Conservation (phyloP, 2,797 vertebrate species). For the Amazona ochrocephala region DNA sequence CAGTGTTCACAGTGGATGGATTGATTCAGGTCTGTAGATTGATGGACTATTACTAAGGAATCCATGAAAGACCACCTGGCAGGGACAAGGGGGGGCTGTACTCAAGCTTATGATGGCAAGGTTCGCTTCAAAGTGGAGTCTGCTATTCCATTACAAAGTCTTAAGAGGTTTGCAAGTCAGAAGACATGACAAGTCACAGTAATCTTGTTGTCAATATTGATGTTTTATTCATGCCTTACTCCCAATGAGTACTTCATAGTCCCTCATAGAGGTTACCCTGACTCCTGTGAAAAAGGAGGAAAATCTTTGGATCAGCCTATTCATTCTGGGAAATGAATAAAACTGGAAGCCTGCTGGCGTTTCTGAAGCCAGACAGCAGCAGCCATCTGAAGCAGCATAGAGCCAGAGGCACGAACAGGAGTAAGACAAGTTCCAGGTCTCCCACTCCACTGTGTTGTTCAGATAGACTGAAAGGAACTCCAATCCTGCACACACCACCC, state of each 20-base stretch:
- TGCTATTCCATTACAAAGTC: not conserved
- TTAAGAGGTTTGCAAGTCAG: conserved; percentile 28
- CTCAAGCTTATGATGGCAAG: not conserved
- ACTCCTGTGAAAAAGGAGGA: conserved; percentile 18
- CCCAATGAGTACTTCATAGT: not conserved
- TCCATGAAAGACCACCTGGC: not conserved
- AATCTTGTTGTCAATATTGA: conserved; percentile 44
- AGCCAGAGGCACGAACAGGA: not conserved
- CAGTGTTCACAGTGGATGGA: not conserved
- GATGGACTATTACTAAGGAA: not conserved
- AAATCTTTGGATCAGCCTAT: conserved; percentile 34
- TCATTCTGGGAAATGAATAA: conserved; percentile 8
- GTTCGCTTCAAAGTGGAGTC: conserved; percentile 1
- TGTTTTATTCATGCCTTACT: conserved; percentile 36
- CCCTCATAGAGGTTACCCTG: not conserved
- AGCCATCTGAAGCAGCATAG: conserved; percentile 17
- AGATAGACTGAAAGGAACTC: conserved; percentile 32
- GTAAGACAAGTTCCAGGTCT: conserved; percentile 43
- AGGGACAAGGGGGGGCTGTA: not conserved
- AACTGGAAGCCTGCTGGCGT: conserved; percentile 16
- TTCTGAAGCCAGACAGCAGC: conserved; percentile 40
- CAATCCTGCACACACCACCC: not conserved
- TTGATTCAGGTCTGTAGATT: not conserved
- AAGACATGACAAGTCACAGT: not conserved
- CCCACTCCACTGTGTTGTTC: not conserved